Conservation (phyloP, 2,888 invertebrate species). For the Imbricaverruca yamaguchii region DNA sequence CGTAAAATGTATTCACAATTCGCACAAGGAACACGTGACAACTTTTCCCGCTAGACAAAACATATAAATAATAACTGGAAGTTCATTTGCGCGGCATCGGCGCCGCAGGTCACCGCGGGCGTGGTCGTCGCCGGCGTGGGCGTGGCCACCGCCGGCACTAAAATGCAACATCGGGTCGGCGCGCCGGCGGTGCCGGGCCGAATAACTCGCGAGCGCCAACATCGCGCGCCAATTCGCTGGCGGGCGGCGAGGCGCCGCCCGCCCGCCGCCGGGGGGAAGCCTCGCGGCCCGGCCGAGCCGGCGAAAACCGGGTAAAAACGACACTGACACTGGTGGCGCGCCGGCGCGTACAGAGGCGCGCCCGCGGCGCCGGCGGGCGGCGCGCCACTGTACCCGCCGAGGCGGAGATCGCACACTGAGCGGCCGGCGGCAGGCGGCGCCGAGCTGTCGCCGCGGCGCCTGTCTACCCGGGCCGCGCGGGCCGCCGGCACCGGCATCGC, state of each 20-base stretch:
- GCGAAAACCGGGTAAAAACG: not conserved
- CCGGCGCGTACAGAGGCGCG: not conserved
- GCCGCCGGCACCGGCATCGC: not conserved
- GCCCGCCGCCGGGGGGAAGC: too few species aligned
- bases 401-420: not conserved
- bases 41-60: not conserved
- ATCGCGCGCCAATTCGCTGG: too few species aligned
- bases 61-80: constrained; percentile 13
- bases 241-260: too few species aligned
- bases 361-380: not conserved
- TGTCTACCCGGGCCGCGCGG: not conserved
- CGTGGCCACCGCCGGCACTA: too few species aligned
- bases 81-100: not conserved
- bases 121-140: too few species aligned
- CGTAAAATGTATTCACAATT: constrained; percentile 13
- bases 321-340: not conserved
- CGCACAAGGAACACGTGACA: not conserved
- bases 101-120: not conserved
- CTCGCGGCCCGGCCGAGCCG: not conserved
- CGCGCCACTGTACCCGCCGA: not conserved
- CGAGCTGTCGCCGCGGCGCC: not conserved
- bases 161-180: too few species aligned
- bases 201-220: too few species aligned
- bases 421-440: not conserved
- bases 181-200: too few species aligned